phyloP scores from a whole-genome alignment of 2,113 vertebrate genomes.

The Aspidoscelis tigris region DNA sequence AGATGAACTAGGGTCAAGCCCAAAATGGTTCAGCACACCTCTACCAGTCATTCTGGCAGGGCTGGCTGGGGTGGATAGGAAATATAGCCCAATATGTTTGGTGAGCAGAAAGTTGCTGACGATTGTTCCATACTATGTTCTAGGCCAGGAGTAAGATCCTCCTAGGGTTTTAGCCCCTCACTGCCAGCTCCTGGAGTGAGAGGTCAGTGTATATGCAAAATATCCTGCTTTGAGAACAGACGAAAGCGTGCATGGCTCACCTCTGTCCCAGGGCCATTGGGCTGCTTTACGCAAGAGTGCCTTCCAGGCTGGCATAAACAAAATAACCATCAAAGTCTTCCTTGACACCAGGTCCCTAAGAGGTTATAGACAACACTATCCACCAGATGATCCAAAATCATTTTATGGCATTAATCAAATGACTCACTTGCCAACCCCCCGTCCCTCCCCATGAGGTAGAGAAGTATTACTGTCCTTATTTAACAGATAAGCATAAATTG shows the following conservation, averaged over 20 bases:
- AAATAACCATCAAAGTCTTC: conserved; percentile 43
- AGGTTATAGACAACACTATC: conserved; percentile 56
- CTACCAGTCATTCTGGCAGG: too few species aligned
- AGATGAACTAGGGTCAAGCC: too few species aligned
- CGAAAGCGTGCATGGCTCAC: background rate
- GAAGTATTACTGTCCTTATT: conserved; percentile 55
- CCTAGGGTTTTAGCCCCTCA: background rate
- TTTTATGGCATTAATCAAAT: conserved; percentile 46
- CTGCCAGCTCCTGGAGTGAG: background rate
- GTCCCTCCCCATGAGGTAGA: conserved; percentile 67
- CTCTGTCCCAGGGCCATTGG: background rate
- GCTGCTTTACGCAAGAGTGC: background rate
- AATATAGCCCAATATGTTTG: too few species aligned
- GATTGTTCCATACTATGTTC: conserved; percentile 30
- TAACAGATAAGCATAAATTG: conserved; percentile 62
- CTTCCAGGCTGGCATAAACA: conserved; percentile 16
- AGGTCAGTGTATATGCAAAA: background rate
- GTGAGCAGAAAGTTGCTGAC: too few species aligned
- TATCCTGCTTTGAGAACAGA: background rate
- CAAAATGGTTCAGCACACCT: too few species aligned
- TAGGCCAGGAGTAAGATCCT: background rate
- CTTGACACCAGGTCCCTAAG: conserved; percentile 48
- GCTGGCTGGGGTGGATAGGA: too few species aligned
- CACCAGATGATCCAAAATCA: conserved; percentile 63
- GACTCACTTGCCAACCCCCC: conserved; percentile 60